Conservation (phyloP, 2,113 vertebrate species). For the Rallus limicola region DNA sequence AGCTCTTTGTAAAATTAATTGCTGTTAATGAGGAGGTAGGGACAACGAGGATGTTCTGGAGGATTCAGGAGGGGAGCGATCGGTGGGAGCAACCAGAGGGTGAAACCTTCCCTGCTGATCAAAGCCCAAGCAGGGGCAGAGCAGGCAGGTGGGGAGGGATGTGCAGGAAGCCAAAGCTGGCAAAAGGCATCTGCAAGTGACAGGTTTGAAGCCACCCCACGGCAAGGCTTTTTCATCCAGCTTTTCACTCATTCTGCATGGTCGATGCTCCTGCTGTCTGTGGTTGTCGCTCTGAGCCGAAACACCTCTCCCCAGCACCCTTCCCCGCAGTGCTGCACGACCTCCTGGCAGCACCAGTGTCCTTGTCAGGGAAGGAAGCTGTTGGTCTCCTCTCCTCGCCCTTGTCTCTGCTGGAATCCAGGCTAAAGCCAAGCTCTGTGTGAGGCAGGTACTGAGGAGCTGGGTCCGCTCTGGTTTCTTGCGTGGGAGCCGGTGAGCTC, state of each 20-base stretch:
- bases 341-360: not conserved
- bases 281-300: accelerated
- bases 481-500: accelerated
- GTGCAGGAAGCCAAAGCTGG: not conserved
- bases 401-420: not conserved
- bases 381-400: not conserved
- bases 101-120: not conserved
- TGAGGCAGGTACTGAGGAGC: accelerated
- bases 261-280: not conserved
- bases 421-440: not conserved
- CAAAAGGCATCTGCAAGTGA: accelerated
- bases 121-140: not conserved
- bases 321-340: not conserved
- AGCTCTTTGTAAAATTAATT: not conserved
- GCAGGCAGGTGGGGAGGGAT: no score
- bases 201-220: accelerated
- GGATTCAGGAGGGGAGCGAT: accelerated
- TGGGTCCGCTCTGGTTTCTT: accelerated
- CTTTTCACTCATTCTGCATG: not conserved
- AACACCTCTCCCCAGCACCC: not conserved
- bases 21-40: not conserved
- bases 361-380: not conserved
- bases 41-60: accelerated
- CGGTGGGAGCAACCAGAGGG: accelerated
- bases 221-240: not conserved